Conservation (phyloP, 2,113 vertebrate genomes). For the Elaphurus davidianus region DNA sequence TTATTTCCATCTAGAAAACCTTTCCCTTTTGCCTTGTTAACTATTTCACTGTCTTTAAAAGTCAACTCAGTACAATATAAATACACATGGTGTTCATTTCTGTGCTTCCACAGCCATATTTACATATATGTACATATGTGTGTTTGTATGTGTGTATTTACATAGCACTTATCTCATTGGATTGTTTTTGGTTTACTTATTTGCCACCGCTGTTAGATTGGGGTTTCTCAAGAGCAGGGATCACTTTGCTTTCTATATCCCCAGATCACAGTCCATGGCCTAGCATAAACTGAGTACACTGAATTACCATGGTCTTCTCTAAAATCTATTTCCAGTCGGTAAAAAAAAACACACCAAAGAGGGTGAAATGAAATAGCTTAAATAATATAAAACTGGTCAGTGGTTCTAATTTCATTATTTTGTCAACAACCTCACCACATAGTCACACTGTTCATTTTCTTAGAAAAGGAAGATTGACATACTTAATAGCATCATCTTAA, state of each 20-base stretch:
- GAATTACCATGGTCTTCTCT: background rate
- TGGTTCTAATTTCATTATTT: background rate
- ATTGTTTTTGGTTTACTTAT: background rate
- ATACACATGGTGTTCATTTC: background rate
- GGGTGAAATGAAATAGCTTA: background rate
- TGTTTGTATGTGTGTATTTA: background rate
- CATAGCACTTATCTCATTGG: background rate
- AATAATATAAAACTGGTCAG: background rate
- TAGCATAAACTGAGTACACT: background rate
- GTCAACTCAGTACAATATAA: background rate
- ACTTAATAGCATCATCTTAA: background rate
- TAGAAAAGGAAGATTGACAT: background rate
- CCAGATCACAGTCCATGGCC: background rate
- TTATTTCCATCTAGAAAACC: background rate
- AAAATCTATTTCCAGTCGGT: background rate
- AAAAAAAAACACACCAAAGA: background rate
- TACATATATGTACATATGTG: background rate
- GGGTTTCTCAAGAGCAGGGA: background rate
- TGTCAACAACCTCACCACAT: background rate
- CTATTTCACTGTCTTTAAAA: slow-evolving; percentile 18
- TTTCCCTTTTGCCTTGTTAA: slow-evolving; percentile 16
- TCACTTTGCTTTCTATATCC: background rate
- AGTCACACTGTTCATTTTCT: background rate
- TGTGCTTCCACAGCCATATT: background rate
- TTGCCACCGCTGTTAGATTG: background rate